Conservation (phyloP, 2,888 invertebrate genomes). For the Epistrophe grossulariae region DNA sequence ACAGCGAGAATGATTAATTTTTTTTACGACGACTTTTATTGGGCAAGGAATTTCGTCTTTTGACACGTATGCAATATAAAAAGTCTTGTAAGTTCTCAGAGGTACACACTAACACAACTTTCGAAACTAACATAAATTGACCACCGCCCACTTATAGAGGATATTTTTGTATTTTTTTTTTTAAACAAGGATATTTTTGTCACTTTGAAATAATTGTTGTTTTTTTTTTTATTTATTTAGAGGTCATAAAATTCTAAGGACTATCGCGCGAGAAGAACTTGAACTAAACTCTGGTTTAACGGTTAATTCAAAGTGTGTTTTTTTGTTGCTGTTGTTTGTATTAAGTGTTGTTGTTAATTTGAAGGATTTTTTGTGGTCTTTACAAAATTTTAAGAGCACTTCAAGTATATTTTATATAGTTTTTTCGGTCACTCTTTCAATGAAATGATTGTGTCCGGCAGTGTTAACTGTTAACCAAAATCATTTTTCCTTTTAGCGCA, state of each 20-base stretch:
- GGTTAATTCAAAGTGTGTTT: not conserved
- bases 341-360: not conserved
- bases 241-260: not conserved
- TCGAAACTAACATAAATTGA: not conserved
- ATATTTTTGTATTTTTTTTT: not conserved
- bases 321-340: not conserved
- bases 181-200: not conserved
- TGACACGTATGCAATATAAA: slow-evolving; percentile 13
- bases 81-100: not conserved
- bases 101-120: slow-evolving; percentile 4
- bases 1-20: not conserved
- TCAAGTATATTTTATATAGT: not conserved
- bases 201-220: not conserved
- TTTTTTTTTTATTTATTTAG: not conserved
- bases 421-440: slow-evolving; percentile 3
- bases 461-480: not conserved
- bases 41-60: slow-evolving; percentile 2
- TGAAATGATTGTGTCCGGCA: slow-evolving; percentile 9
- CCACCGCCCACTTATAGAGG: slow-evolving; percentile 6
- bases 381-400: not conserved
- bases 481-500: not conserved
- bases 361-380: not conserved
- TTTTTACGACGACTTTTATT: not conserved
- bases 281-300: not conserved
- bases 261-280: not conserved